These are phyloP conservation scores for Glaucopsyche alexis DNA, from an alignment of 2,888 invertebrate species.

Conservation along the genomic window DNA sequence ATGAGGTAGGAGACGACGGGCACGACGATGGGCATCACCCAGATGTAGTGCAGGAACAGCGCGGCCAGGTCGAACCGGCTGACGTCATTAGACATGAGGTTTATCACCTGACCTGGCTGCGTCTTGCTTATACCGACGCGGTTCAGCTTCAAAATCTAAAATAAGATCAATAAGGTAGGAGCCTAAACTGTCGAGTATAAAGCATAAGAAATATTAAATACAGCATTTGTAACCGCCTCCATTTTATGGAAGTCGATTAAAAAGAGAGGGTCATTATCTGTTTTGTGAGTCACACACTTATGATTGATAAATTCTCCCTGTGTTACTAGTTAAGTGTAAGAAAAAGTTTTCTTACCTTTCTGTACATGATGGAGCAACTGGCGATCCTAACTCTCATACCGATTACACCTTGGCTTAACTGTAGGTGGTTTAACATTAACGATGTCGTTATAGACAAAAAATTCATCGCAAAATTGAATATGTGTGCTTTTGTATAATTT, in stretches of 20 bases:
- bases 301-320: neutral
- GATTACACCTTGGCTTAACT: slow-evolving; percentile 79
- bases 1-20: slow-evolving; percentile 75
- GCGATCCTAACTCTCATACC: slow-evolving; percentile 90
- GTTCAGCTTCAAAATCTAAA: slow-evolving; percentile 73
- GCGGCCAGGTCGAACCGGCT: slow-evolving; percentile 88
- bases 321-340: neutral
- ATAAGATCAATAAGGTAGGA: slow-evolving; percentile 35
- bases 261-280: no score
- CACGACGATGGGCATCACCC: slow-evolving; percentile 89
- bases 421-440: slow-evolving; percentile 83
- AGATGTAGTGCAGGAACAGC: slow-evolving; percentile 86
- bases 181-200: neutral
- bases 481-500: slow-evolving; percentile 80
- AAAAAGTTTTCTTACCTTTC: slow-evolving; percentile 82
- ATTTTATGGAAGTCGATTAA: no score
- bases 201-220: neutral
- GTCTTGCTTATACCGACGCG: slow-evolving; percentile 81
- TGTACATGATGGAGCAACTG: slow-evolving; percentile 88
- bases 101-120: slow-evolving; percentile 88
- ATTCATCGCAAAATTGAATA: slow-evolving; percentile 83
- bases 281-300: no score
- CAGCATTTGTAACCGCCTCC: no score
- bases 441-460: slow-evolving; percentile 78
- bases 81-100: slow-evolving; percentile 92